phyloP scores from a whole-genome alignment of 2,113 vertebrate species.

The Scopus umbretta region DNA sequence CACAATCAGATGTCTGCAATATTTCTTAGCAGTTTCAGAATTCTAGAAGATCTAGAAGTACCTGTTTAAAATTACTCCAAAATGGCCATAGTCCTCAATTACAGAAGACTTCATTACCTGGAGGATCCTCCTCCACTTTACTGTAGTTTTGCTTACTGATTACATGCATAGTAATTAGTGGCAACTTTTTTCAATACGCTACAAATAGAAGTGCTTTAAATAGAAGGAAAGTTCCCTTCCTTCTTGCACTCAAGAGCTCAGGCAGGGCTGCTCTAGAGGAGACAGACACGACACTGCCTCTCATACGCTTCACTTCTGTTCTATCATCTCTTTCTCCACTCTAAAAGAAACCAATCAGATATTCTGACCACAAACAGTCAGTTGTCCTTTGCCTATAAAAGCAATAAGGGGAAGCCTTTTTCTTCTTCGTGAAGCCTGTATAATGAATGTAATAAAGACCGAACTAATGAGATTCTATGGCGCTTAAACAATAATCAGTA shows the following conservation, averaged over 20 bases:
- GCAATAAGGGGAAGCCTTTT: background rate
- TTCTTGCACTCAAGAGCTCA: background rate
- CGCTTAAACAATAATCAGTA: background rate
- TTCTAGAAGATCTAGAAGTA: background rate
- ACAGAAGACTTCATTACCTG: background rate
- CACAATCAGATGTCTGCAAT: background rate
- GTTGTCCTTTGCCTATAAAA: background rate
- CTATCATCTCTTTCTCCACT: background rate
- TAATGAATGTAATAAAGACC: background rate
- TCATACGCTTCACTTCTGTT: background rate
- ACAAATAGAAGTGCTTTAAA: slow-evolving; percentile 31
- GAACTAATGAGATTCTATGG: background rate
- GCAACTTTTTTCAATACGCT: background rate
- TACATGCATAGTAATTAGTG: background rate
- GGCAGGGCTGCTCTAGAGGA: background rate
- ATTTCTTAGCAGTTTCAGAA: background rate
- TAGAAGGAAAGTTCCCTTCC: slow-evolving; percentile 14
- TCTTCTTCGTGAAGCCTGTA: background rate
- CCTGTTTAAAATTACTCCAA: background rate
- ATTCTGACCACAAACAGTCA: background rate
- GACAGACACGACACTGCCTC: background rate
- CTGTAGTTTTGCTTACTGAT: background rate
- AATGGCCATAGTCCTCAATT: background rate
- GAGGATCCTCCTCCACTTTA: background rate
- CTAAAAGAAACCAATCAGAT: background rate